phyloP scores from a whole-genome alignment of 2,888 invertebrate species.

The Timema podura region DNA sequence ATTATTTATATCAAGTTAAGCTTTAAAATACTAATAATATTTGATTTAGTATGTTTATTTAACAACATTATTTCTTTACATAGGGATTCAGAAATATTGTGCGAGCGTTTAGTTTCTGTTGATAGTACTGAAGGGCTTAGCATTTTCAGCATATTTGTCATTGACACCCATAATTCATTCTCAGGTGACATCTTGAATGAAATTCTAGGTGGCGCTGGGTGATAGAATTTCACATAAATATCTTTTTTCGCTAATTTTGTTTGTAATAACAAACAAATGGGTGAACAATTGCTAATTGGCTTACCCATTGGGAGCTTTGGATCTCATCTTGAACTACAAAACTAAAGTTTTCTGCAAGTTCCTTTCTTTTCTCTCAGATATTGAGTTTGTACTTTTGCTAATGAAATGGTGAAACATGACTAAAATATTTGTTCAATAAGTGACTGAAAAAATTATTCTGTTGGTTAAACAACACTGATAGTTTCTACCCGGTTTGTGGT shows the following conservation, averaged over 20 bases:
- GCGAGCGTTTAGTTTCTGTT: too few relatives aligned
- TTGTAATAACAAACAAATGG: slow-evolving; percentile 1
- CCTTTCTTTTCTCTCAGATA: neutral
- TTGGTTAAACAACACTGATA: neutral
- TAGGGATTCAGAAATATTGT: too few relatives aligned
- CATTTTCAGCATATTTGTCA: too few relatives aligned
- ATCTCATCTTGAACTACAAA: slow-evolving; percentile 5
- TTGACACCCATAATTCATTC: too few relatives aligned
- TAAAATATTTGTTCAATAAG: neutral
- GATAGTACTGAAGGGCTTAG: too few relatives aligned
- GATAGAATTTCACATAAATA: too few relatives aligned
- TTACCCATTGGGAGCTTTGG: neutral
- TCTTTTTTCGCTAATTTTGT: neutral
- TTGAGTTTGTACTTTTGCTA: slow-evolving; percentile 1
- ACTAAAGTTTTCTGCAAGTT: slow-evolving; percentile 3
- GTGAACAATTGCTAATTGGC: neutral
- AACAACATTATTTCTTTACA: too few relatives aligned
- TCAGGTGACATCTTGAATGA: too few relatives aligned
- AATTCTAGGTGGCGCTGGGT: too few relatives aligned
- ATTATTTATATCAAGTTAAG: too few relatives aligned
- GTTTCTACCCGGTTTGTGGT: neutral
- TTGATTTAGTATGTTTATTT: too few relatives aligned
- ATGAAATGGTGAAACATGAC: neutral
- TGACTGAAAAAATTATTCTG: neutral
- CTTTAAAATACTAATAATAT: too few relatives aligned